Conservation (phyloP, 2,113 vertebrate genomes). For the Glaucidium brasilianum region DNA sequence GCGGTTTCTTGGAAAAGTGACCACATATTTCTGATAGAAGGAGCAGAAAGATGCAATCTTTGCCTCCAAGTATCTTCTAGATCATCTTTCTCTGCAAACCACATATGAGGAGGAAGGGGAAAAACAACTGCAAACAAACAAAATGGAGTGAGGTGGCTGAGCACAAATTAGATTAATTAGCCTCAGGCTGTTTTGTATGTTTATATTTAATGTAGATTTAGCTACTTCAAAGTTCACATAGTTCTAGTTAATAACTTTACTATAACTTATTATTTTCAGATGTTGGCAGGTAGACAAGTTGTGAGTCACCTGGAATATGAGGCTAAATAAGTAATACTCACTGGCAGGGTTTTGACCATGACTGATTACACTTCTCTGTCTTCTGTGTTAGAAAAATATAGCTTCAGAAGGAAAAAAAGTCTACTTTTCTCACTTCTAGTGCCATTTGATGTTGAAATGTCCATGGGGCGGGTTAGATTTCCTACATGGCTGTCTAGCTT, state of each 20-base stretch:
- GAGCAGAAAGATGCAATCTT: background rate
- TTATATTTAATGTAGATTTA: slow-evolving; percentile 67
- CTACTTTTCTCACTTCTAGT: slow-evolving; percentile 60
- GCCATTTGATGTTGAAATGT: slow-evolving; percentile 50
- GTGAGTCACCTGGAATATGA: slow-evolving; percentile 64
- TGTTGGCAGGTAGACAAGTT: slow-evolving; percentile 68
- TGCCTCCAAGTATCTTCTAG: background rate
- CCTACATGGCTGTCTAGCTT: slow-evolving; percentile 49
- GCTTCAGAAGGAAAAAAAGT: slow-evolving; percentile 38
- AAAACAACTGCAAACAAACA: slow-evolving; percentile 64
- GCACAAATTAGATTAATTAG: slow-evolving; percentile 55
- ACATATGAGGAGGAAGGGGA: slow-evolving; percentile 21
- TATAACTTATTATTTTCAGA: slow-evolving; percentile 68
- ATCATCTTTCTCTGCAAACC: slow-evolving; percentile 7
- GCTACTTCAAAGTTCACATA: slow-evolving; percentile 65
- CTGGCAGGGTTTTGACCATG: slow-evolving; percentile 61
- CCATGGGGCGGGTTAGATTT: slow-evolving; percentile 32
- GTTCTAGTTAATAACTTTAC: slow-evolving; percentile 67
- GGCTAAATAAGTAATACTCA: slow-evolving; percentile 63
- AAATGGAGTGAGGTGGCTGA: slow-evolving; percentile 25
- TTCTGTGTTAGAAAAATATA: slow-evolving; percentile 60
- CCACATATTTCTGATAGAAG: fast-evolving
- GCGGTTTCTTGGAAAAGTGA: background rate
- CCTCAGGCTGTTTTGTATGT: slow-evolving; percentile 49
- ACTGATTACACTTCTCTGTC: slow-evolving; percentile 56